A percentile compares a stretch with the other conserved stretches of the same genome.
phyloP scores from a whole-genome alignment of 2,888 invertebrate genomes.

The Oscheius sp. region DNA sequence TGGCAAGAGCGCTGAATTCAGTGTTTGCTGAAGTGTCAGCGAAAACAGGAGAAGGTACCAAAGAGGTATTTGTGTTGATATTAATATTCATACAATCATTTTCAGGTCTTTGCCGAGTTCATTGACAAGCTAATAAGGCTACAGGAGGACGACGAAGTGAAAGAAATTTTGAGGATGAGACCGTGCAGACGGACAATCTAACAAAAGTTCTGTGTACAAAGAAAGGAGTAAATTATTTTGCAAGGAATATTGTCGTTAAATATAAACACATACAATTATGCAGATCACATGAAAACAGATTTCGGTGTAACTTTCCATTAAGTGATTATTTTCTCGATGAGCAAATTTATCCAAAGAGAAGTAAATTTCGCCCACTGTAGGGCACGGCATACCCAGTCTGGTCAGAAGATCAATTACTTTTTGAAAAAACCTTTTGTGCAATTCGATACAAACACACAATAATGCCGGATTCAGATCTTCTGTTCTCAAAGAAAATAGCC shows the following conservation, averaged over 20 bases:
- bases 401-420: too few species aligned
- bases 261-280: background rate
- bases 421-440: too few species aligned
- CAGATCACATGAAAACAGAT: background rate
- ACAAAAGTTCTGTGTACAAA: background rate
- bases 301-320: too few species aligned
- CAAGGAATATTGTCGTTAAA: background rate
- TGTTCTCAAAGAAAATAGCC: too few species aligned
- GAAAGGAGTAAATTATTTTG: background rate
- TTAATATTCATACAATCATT: background rate
- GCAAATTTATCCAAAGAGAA: background rate
- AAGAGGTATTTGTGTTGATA: conserved; percentile 8
- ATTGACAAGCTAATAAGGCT: conserved; percentile 4
- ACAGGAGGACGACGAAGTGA: background rate
- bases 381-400: too few species aligned
- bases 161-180: background rate
- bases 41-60: conserved; percentile 20
- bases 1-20: conserved; percentile 17
- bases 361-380: too few species aligned
- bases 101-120: conserved; percentile 16
- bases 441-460: too few species aligned
- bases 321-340: too few species aligned
- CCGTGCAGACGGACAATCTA: conserved; percentile 4
- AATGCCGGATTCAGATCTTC: too few species aligned
- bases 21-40: conserved; percentile 34